These are phyloP conservation scores for Passer domesticus DNA, from an alignment of 2,113 vertebrate species.

Conservation along the genomic window DNA sequence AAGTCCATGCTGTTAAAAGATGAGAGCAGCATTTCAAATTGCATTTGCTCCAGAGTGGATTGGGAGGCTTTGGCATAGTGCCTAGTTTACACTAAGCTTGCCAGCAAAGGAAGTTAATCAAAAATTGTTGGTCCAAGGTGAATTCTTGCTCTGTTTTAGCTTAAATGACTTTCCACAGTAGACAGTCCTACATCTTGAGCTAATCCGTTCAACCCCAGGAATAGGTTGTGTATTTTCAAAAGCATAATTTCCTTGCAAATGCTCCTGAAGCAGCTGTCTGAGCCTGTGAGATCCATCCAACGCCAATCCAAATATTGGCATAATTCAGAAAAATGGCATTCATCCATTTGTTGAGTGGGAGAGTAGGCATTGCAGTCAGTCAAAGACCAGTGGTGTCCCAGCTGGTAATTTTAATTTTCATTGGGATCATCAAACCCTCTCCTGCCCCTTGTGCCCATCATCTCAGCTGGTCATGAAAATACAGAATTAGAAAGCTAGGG, in stretches of 20 bases:
- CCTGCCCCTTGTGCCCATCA: accelerated
- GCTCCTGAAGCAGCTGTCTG: background rate
- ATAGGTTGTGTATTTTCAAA: background rate
- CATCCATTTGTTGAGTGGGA: background rate
- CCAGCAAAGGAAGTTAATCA: constrained; percentile 43
- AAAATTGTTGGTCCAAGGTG: constrained; percentile 29
- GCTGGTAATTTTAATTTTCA: background rate
- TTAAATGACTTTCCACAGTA: background rate
- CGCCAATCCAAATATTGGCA: background rate
- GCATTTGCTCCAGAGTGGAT: background rate
- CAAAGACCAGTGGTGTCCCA: background rate
- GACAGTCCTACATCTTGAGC: background rate
- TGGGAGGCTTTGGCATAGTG: background rate
- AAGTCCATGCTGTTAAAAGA: background rate
- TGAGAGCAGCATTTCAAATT: background rate
- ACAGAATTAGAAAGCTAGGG: background rate
- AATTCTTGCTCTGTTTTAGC: constrained; percentile 26
- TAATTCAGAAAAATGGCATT: background rate
- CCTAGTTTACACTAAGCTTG: constrained; percentile 8
- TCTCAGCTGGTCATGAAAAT: background rate
- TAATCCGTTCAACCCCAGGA: background rate
- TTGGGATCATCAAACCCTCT: background rate
- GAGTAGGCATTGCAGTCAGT: background rate
- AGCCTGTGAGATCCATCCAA: background rate
- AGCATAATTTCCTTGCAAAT: background rate